Evolutionary conservation across 2,797 vertebrate species (phyloP).

Genomic region (Ptychadena robeensis): DNA sequence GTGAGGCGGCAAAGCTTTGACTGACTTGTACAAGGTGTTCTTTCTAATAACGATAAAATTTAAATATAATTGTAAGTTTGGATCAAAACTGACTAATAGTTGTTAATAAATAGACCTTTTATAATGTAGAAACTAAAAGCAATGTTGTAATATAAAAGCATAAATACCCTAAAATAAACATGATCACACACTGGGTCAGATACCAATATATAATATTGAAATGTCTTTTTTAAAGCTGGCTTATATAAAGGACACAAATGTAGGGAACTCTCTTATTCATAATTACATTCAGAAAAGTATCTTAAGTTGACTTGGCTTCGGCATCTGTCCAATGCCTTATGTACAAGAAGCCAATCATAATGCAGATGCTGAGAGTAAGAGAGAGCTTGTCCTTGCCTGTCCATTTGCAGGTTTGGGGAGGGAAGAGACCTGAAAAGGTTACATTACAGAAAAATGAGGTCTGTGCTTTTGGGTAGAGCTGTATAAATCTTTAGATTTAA

Average conservation of each 20-base stretch:
- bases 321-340: too few species aligned
- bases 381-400: not conserved
- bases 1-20: constrained; percentile 13
- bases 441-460: not conserved
- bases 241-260: not conserved
- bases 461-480: not conserved
- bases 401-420: not conserved
- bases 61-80: constrained; percentile 36
- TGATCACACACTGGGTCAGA: too few species aligned
- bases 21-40: constrained; percentile 40
- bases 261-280: not conserved
- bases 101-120: not conserved
- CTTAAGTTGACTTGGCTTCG: not conserved
- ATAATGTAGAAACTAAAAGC: not conserved
- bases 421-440: not conserved
- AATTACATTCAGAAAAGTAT: not conserved
- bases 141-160: not conserved
- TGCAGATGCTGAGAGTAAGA: not conserved
- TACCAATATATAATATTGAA: too few species aligned
- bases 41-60: constrained; percentile 27
- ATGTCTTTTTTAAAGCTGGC: too few species aligned
- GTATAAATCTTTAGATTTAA: not conserved
- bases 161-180: not conserved
- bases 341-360: too few species aligned
- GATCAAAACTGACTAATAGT: not conserved